Conservation (phyloP, 1,140 invertebrate species). For the Sminthurinus signatus region DNA sequence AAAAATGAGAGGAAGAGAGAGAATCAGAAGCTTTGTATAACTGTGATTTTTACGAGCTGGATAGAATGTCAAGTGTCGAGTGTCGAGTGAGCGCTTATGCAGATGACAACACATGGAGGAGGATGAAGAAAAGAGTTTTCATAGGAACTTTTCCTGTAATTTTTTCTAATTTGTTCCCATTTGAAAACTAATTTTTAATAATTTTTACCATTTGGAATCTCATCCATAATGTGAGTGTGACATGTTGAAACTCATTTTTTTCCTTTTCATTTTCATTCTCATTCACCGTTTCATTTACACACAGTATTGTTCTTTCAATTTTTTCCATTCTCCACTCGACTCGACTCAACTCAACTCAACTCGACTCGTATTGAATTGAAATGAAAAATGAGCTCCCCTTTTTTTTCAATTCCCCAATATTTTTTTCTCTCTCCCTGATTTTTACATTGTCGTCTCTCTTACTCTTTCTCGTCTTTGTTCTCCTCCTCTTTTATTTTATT, state of each 20-base stretch:
- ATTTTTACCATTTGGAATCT: conserved; percentile 42
- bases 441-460: conserved; percentile 3
- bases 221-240: conserved; percentile 42
- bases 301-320: conserved; percentile 26
- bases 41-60: too few relatives aligned
- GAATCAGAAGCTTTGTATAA: too few relatives aligned
- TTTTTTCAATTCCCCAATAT: background rate
- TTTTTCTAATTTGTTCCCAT: conserved; percentile 42
- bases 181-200: conserved; percentile 43
- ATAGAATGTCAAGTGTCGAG: too few relatives aligned
- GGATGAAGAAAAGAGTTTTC: conserved; percentile 29
- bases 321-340: too few relatives aligned
- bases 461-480: conserved; percentile 11
- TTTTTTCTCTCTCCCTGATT: conserved; percentile 13
- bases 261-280: conserved; percentile 15
- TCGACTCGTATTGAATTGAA: conserved; percentile 31
- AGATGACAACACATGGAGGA: conserved; percentile 40
- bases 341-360: too few relatives aligned
- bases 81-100: conserved; percentile 6
- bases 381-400: conserved; percentile 37
- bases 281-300: too few relatives aligned
- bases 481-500: conserved; percentile 4
- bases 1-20: conserved; percentile 1
- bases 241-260: conserved; percentile 40
- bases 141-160: conserved; percentile 40